Evolutionary conservation across 92 coral and sea anemone species (phyloP).

Genomic region (Diadumene lineata): DNA sequence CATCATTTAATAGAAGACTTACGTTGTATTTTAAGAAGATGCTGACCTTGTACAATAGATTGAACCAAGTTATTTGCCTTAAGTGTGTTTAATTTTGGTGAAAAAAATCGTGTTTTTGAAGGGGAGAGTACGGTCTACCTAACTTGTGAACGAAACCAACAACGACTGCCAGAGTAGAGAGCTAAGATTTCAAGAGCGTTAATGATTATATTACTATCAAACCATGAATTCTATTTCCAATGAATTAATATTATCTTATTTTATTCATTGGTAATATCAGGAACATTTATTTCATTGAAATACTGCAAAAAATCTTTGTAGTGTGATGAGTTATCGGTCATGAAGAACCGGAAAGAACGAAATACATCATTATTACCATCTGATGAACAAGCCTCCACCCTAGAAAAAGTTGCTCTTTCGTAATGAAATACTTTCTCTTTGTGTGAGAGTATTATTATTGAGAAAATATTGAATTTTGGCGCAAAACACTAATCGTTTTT

Average conservation of each 20-base stretch:
- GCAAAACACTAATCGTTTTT: conserved; percentile 15
- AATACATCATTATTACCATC: conserved; percentile 19
- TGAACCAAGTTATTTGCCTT: background rate
- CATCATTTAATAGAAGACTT: background rate
- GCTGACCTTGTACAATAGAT: background rate
- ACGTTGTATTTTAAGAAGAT: background rate
- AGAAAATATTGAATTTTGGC: background rate
- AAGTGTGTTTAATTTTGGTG: background rate
- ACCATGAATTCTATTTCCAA: background rate
- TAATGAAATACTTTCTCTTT: background rate
- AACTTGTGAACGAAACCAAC: background rate
- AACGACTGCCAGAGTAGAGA: background rate
- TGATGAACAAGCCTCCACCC: conserved; percentile 33
- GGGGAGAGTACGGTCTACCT: background rate
- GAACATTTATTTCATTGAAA: background rate
- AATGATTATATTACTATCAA: background rate
- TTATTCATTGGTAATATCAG: background rate
- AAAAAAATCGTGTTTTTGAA: conserved; percentile 1
- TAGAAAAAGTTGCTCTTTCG: conserved; percentile 24
- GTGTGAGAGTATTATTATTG: background rate
- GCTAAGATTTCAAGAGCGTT: background rate
- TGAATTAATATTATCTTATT: background rate
- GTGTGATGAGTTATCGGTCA: background rate
- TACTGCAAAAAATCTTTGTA: background rate
- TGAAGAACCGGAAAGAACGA: conserved; percentile 28